phyloP scores from a whole-genome alignment of 2,797 vertebrate genomes.

The Paedocypris micromegethes region DNA sequence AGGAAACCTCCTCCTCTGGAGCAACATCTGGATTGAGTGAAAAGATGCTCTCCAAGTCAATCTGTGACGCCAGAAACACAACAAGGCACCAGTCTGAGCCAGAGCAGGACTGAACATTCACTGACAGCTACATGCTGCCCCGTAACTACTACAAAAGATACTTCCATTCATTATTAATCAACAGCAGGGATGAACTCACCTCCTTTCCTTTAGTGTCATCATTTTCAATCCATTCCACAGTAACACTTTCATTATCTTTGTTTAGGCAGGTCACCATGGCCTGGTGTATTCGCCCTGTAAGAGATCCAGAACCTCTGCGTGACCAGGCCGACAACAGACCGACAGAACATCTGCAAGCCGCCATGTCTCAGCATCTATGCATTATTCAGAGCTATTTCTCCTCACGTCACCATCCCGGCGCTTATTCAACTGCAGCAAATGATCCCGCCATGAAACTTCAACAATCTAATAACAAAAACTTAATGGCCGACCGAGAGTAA shows the following conservation, averaged over 20 bases:
- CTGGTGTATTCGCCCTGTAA: conserved; percentile 91
- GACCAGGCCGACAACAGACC: no score
- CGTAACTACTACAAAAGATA: conserved; percentile 28
- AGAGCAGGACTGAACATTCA: no score
- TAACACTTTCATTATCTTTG: conserved; percentile 95
- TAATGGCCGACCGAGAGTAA: neutral
- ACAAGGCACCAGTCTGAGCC: no score
- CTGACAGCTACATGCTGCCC: neutral
- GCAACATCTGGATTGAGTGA: conserved; percentile 91
- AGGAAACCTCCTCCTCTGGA: conserved; percentile 87
- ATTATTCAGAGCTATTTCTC: conserved; percentile 35
- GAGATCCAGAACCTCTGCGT: conserved; percentile 31
- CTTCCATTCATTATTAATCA: conserved; percentile 56
- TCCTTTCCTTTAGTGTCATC: conserved; percentile 99
- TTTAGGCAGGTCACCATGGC: conserved; percentile 97
- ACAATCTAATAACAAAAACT: conserved; percentile 5
- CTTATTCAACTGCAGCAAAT: conserved; percentile 36
- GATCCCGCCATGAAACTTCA: conserved; percentile 30
- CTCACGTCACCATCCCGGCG: conserved; percentile 17
- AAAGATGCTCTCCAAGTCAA: conserved; percentile 96
- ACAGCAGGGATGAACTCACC: conserved; percentile 64
- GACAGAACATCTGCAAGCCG: conserved; percentile 13
- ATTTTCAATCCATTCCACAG: conserved; percentile 99
- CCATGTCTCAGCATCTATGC: conserved; percentile 29
- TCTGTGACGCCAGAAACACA: conserved; percentile 64